Percentiles rank a stretch among this genome's conserved stretches.
These are phyloP conservation scores for Varroa destructor DNA, from an alignment of 1,140 invertebrate genomes.

Conservation along the genomic window DNA sequence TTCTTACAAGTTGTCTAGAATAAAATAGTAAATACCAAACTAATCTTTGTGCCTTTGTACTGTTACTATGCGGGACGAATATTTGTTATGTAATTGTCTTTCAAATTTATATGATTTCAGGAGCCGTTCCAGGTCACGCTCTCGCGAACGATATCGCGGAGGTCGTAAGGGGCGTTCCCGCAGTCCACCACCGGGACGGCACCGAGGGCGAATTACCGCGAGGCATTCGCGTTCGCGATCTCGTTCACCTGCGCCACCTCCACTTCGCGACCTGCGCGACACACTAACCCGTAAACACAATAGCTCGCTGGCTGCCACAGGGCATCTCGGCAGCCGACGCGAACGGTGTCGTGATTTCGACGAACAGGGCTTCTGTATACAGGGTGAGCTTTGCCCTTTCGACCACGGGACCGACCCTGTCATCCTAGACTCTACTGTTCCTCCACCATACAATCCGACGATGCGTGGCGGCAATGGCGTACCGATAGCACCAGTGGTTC, in stretches of 20 bases:
- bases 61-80: too few relatives aligned
- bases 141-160: conserved; percentile 2
- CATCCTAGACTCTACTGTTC: conserved; percentile 53
- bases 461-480: conserved; percentile 15
- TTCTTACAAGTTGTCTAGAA: too few relatives aligned
- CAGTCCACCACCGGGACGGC: not conserved
- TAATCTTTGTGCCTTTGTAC: too few relatives aligned
- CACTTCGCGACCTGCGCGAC: conserved; percentile 23
- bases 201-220: too few relatives aligned
- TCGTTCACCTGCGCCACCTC: conserved; percentile 16
- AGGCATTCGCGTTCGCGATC: conserved; percentile 27
- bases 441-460: conserved; percentile 46
- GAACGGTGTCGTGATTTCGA: conserved; percentile 47
- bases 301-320: conserved; percentile 41
- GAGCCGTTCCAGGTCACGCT: conserved; percentile 4
- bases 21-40: too few relatives aligned
- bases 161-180: conserved; percentile 15
- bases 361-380: conserved; percentile 89
- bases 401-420: conserved; percentile 89
- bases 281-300: conserved; percentile 27
- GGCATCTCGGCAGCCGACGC: conserved; percentile 50
- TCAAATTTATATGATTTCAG: not conserved
- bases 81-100: too few relatives aligned
- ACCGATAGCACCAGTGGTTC: conserved; percentile 29
- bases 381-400: conserved; percentile 83